Conservation (phyloP, 2,113 vertebrate species). For the Hypocryptadius cinnamomeus region DNA sequence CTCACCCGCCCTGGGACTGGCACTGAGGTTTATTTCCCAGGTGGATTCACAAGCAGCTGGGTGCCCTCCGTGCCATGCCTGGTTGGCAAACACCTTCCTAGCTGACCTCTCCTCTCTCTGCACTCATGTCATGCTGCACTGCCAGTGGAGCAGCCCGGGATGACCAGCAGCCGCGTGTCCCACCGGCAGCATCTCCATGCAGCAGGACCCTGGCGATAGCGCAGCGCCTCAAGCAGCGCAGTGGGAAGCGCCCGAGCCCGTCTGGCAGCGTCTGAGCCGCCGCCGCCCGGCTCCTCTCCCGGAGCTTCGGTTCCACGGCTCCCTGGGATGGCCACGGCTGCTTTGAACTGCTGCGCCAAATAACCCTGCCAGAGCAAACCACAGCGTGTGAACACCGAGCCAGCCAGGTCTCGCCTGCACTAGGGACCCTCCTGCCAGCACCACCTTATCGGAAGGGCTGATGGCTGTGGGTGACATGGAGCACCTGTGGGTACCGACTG, state of each 20-base stretch:
- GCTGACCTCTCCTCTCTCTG: not conserved
- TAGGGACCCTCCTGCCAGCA: not conserved
- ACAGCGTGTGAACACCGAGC: not conserved
- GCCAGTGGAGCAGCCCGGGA: not conserved
- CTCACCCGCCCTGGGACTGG: not conserved
- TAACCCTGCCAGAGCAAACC: not conserved
- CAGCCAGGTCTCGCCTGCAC: not conserved
- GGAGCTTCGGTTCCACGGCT: not conserved
- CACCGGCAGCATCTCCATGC: not conserved
- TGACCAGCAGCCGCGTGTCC: not conserved
- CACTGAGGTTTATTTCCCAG: not conserved
- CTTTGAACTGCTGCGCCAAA: not conserved
- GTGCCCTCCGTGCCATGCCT: not conserved
- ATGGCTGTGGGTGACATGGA: not conserved
- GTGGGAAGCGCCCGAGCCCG: not conserved
- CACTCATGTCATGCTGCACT: not conserved
- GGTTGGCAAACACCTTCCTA: not conserved
- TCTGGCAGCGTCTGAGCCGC: not conserved
- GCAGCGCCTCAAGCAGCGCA: fast-evolving
- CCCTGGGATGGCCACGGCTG: not conserved
- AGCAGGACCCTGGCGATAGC: not conserved
- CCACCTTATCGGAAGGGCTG: not conserved
- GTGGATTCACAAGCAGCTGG: not conserved
- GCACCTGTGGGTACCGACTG: not conserved
- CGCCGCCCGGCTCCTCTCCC: not conserved